phyloP scores from a whole-genome alignment of 2,888 invertebrate genomes.

The Aromia moschata region DNA sequence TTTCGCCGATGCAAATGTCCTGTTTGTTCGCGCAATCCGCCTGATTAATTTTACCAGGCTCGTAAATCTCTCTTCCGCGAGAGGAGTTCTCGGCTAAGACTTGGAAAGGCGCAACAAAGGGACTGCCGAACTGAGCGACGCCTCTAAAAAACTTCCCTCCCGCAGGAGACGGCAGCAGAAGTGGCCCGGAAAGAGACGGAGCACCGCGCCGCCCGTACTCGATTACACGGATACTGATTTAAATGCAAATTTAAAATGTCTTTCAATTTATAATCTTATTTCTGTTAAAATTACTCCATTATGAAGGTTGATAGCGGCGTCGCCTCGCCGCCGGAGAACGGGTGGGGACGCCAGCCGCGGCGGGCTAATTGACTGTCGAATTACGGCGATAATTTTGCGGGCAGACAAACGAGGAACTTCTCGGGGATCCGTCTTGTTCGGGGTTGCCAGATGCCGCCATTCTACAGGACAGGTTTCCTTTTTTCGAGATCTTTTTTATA shows the following conservation, averaged over 20 bases:
- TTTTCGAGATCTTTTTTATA: too few species aligned
- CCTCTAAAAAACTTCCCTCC: not conserved
- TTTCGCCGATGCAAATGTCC: too few species aligned
- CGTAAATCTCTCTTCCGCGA: too few species aligned
- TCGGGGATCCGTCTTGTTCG: conserved; percentile 5
- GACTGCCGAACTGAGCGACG: too few species aligned
- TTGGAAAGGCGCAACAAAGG: too few species aligned
- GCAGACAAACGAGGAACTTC: conserved; percentile 13
- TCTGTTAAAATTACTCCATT: conserved; percentile 63
- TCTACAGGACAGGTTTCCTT: too few species aligned
- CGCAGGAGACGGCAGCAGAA: conserved; percentile 1
- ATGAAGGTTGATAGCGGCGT: conserved; percentile 54
- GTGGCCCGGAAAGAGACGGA: conserved; percentile 35
- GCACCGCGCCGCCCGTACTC: conserved; percentile 52
- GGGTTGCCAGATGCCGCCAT: too few species aligned
- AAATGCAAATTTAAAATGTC: conserved; percentile 63
- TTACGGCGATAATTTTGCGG: conserved; percentile 22
- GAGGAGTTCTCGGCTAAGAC: too few species aligned
- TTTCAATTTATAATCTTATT: conserved; percentile 64
- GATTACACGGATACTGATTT: conserved; percentile 61
- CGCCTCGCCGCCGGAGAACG: conserved; percentile 34
- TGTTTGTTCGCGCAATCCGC: too few species aligned
- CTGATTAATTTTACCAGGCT: too few species aligned
- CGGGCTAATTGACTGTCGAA: conserved; percentile 35
- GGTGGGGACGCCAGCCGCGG: conserved; percentile 16